phyloP scores from a whole-genome alignment of 2,113 vertebrate genomes.

The Pygoscelis antarcticus region DNA sequence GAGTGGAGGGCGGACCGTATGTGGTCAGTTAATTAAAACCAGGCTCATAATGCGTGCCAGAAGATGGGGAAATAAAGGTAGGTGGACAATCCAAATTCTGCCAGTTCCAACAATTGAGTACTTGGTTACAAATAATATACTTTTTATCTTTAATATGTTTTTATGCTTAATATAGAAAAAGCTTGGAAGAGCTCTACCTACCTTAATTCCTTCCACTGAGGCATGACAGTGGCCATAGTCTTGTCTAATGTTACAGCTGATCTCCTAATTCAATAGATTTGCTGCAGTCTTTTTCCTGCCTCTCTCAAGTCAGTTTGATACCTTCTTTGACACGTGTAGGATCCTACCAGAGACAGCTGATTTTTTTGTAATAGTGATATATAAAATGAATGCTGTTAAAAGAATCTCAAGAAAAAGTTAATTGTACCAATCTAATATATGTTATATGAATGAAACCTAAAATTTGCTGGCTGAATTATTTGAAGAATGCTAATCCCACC shows the following conservation, averaged over 20 bases:
- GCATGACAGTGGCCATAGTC: background rate
- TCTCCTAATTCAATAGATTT: background rate
- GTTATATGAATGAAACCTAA: background rate
- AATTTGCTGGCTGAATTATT: background rate
- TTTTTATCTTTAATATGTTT: background rate
- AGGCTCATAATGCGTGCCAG: background rate
- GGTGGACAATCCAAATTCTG: background rate
- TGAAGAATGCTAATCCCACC: background rate
- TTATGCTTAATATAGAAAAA: background rate
- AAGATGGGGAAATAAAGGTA: background rate
- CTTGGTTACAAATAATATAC: background rate
- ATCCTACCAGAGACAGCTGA: background rate
- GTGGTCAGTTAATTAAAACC: background rate
- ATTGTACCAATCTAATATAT: background rate
- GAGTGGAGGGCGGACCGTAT: fast-evolving
- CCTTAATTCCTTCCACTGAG: background rate
- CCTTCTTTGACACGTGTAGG: background rate
- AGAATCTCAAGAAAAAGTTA: background rate
- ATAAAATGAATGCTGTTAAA: background rate
- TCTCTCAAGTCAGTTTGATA: background rate
- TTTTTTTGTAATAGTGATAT: background rate
- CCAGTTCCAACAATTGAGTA: background rate
- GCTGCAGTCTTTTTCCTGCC: background rate
- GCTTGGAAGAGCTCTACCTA: background rate
- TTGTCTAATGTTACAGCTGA: background rate